These are phyloP conservation scores for Pseudochirops cupreus DNA, from an alignment of 2,797 vertebrate genomes.

Conservation along the genomic window DNA sequence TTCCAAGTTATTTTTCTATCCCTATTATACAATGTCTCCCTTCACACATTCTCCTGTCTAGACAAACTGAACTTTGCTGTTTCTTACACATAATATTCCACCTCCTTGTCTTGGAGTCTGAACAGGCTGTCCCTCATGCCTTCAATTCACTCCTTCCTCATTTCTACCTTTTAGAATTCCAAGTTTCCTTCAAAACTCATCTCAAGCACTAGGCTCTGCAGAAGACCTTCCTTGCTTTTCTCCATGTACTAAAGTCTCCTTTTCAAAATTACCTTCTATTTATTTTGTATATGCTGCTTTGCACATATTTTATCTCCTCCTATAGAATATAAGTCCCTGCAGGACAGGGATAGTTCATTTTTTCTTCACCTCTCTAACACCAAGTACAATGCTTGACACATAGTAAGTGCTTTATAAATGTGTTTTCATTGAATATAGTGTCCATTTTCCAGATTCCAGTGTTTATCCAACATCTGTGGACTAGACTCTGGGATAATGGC, in stretches of 20 bases:
- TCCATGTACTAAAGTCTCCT: not conserved
- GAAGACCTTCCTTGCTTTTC: not conserved
- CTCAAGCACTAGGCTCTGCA: not conserved
- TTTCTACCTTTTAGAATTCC: not conserved
- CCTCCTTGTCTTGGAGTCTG: not conserved
- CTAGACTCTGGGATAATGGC: not conserved
- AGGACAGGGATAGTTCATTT: not conserved
- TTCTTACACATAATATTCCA: not conserved
- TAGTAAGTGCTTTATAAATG: not conserved
- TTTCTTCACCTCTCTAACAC: not conserved
- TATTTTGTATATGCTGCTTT: not conserved
- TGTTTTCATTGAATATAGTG: not conserved
- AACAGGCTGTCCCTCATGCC: not conserved
- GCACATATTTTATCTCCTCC: not conserved
- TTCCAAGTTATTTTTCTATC: not conserved
- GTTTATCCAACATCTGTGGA: not conserved
- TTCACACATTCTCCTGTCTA: not conserved
- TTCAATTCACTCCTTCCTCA: not conserved
- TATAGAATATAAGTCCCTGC: not conserved
- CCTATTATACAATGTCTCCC: not conserved
- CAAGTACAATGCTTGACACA: not conserved
- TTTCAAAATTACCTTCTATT: not conserved
- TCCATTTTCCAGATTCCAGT: not conserved
- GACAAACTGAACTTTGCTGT: not conserved
- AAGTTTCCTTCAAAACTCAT: not conserved